Percentiles rank a stretch among this genome's conserved stretches.
These are phyloP conservation scores for Sceliomorpha sp. DNA, from an alignment of 2,888 invertebrate genomes.

Conservation along the genomic window DNA sequence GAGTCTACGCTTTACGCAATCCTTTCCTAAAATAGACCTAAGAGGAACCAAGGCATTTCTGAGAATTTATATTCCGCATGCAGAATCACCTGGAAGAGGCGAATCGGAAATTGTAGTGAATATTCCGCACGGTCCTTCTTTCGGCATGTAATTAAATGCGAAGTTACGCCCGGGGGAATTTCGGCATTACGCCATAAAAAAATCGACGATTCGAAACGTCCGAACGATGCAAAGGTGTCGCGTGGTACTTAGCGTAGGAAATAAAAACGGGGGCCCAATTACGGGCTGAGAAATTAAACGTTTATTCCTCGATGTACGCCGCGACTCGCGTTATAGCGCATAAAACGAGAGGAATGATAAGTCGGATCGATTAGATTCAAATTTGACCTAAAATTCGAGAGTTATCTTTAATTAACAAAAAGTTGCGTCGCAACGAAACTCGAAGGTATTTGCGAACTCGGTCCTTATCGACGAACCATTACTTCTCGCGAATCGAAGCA, in stretches of 20 bases:
- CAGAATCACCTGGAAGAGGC: constrained; percentile 33
- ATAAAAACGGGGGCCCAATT: too few relatives aligned
- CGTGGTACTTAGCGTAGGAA: constrained; percentile 47
- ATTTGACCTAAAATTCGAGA: too few relatives aligned
- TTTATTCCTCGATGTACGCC: too few relatives aligned
- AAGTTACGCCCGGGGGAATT: constrained; percentile 31
- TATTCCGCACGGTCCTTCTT: constrained; percentile 41
- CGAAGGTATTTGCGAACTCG: too few relatives aligned
- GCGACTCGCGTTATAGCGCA: constrained; percentile 53
- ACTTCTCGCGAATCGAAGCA: too few relatives aligned
- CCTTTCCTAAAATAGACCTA: constrained; percentile 44
- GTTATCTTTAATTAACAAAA: too few relatives aligned
- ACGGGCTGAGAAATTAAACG: too few relatives aligned
- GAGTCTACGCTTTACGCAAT: constrained; percentile 49
- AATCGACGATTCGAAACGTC: constrained; percentile 32
- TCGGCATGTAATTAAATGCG: constrained; percentile 48
- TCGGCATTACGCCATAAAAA: constrained; percentile 39
- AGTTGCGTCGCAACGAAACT: too few relatives aligned
- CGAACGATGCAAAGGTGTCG: constrained; percentile 43
- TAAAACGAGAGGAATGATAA: too few relatives aligned
- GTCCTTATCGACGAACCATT: too few relatives aligned
- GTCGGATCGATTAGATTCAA: too few relatives aligned
- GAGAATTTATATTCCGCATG: constrained; percentile 43
- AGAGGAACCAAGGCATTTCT: constrained; percentile 43
- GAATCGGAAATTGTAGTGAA: constrained; percentile 41